Evolutionary conservation across 1,140 invertebrate genomes (phyloP), one percentile per base, ranked within the genome.

Genomic region (Batillaria attramentaria): DNA sequence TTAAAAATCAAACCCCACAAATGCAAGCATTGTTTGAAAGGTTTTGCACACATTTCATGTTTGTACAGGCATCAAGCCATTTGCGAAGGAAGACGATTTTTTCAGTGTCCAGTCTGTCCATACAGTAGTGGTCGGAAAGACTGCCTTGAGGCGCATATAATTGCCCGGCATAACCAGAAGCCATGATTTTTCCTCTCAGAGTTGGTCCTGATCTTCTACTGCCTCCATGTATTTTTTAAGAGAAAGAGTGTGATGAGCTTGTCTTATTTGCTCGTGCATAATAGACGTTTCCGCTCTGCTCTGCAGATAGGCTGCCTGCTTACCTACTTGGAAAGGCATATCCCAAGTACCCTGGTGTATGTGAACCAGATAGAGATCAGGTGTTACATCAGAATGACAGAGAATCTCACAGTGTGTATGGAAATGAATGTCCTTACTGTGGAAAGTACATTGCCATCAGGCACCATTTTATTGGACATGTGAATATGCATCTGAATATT

Each of bases 1-100:
- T 50, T 78, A 18, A 76, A 76, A 50, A 60, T 78, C 35, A 81
- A 81, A 75, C 72, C 80, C 35, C 77, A 78, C 66, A 70, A 70
- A 39, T 81, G 80, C 46, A n/a, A 16, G 31, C 39, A n/a, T 35
- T 81, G 80, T 39, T 20, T 24, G 8, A 78, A 75, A 62, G 65
- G 57, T 42, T 81, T 81, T 70, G 77, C 72, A 20, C 77, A 81
- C 37, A 54, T 75, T 1, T 72, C 77, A 18, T 78, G 72, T 57
- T 57, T 81, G 43, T 78, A 78, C 43, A 65, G 77, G 24, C 80
- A 81, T 75, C 35, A 54, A 28, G 73, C 73, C 42, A 42, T 75
- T 65, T 75, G 73, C 62, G 73, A 75, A 65, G 73, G 73, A 31
- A 75, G 73, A 57, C 54, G 73, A 10, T 60, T 57, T 33, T 75